Percentiles rank a stretch among this genome's conserved stretches.
Evolutionary conservation across 2,888 invertebrate genomes (phyloP).

Genomic region (Hydraecia micacea): DNA sequence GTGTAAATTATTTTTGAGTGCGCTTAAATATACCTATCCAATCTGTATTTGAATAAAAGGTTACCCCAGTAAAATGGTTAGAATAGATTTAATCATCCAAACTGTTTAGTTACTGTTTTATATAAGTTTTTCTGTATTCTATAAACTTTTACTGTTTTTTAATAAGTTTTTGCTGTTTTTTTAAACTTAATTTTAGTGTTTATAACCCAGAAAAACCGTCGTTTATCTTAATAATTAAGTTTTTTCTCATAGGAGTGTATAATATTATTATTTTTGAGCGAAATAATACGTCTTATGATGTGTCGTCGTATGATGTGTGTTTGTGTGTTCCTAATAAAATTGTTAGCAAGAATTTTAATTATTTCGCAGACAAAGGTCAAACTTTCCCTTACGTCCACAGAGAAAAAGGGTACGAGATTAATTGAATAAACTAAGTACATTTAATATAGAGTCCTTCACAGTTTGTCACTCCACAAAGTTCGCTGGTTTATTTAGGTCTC

Average conservation of each 20-base stretch:
- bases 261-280: too few relatives aligned
- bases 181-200: too few relatives aligned
- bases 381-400: conserved; percentile 15
- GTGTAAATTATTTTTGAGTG: background rate
- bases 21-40: background rate
- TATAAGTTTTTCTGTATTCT: too few relatives aligned
- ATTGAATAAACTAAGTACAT: conserved; percentile 32
- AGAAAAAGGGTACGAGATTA: conserved; percentile 43
- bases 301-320: background rate
- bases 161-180: too few relatives aligned
- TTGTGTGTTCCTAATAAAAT: background rate
- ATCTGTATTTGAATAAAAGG: background rate
- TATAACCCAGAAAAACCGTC: too few relatives aligned
- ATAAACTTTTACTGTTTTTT: too few relatives aligned
- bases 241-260: too few relatives aligned
- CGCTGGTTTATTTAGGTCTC: conserved; percentile 56
- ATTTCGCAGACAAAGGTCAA: conserved; percentile 1
- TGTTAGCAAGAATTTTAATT: conserved; percentile 16
- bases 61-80: background rate
- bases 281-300: too few relatives aligned
- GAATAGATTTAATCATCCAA: background rate
- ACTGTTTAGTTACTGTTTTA: background rate
- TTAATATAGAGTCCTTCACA: conserved; percentile 37
- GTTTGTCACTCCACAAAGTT: conserved; percentile 41
- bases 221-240: too few relatives aligned